Conservation (phyloP, 37 sponge, comb jelly and placozoan species). For the Lycopodina hypogea region DNA sequence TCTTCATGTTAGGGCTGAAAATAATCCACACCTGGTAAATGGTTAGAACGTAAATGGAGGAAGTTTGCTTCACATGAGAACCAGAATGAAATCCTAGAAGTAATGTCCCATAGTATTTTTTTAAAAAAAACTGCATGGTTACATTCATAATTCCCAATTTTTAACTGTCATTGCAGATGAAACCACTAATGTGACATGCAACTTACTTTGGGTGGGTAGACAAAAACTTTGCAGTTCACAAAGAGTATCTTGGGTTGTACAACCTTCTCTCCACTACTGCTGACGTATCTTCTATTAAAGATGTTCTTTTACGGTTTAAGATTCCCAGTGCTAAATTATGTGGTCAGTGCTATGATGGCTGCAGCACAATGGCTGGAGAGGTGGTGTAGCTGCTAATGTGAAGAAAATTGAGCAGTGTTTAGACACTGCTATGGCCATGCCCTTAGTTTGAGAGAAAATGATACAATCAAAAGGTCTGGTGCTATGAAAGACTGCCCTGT, state of each 20-base stretch:
- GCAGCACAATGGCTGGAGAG: constrained; percentile 68
- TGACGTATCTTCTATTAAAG: constrained; percentile 49
- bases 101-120: constrained; percentile 61
- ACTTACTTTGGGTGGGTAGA: constrained; percentile 53
- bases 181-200: constrained; percentile 50
- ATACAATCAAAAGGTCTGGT: constrained; percentile 55
- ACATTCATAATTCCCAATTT: constrained; percentile 45
- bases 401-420: constrained; percentile 56
- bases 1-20: too few species aligned
- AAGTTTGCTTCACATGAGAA: constrained; percentile 51
- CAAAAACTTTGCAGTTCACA: constrained; percentile 28
- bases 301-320: constrained; percentile 52
- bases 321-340: constrained; percentile 50
- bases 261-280: constrained; percentile 51
- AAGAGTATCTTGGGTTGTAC: constrained; percentile 63
- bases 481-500: constrained; percentile 63
- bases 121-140: constrained; percentile 41
- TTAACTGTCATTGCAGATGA: constrained; percentile 68
- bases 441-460: constrained; percentile 61
- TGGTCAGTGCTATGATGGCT: constrained; percentile 78
- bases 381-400: constrained; percentile 64
- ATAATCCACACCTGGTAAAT: constrained; percentile 34
- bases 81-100: constrained; percentile 77
- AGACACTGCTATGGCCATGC: constrained; percentile 86
- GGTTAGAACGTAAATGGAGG: constrained; percentile 49